Evolutionary conservation across 2,888 invertebrate genomes (phyloP).

Genomic region (Balanococcus diminutus): DNA sequence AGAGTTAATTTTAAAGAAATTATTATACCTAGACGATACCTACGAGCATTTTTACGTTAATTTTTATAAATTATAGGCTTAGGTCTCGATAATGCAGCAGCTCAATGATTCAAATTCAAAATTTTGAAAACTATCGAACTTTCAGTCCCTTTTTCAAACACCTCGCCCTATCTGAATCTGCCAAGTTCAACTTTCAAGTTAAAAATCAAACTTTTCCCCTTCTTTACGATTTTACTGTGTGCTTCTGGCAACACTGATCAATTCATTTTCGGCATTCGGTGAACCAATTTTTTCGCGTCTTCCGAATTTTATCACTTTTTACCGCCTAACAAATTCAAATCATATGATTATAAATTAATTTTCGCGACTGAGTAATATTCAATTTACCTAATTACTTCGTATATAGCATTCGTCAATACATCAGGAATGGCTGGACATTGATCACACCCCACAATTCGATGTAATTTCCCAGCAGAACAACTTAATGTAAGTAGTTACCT

Average conservation of each 20-base stretch:
- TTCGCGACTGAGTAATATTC: not conserved
- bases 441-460: not conserved
- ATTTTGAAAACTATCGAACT: too few relatives aligned
- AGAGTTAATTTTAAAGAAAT: too few relatives aligned
- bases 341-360: not conserved
- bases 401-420: too few relatives aligned
- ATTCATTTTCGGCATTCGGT: not conserved
- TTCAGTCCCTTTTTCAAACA: too few relatives aligned
- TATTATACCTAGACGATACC: too few relatives aligned
- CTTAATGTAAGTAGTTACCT: not conserved
- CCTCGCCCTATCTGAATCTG: too few relatives aligned
- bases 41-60: too few relatives aligned
- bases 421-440: not conserved
- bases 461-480: not conserved
- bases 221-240: not conserved
- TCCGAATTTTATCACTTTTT: constrained; percentile 11
- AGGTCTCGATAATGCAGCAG: too few relatives aligned
- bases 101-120: too few relatives aligned
- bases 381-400: too few relatives aligned
- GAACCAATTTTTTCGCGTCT: not conserved
- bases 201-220: not conserved
- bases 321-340: not conserved
- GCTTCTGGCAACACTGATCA: not conserved
- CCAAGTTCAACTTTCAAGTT: not conserved
- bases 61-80: too few relatives aligned